Evolutionary conservation across 2,797 vertebrate species (phyloP), one percentile per base, ranked within the genome.

Genomic region (Onychomys arenicola): DNA sequence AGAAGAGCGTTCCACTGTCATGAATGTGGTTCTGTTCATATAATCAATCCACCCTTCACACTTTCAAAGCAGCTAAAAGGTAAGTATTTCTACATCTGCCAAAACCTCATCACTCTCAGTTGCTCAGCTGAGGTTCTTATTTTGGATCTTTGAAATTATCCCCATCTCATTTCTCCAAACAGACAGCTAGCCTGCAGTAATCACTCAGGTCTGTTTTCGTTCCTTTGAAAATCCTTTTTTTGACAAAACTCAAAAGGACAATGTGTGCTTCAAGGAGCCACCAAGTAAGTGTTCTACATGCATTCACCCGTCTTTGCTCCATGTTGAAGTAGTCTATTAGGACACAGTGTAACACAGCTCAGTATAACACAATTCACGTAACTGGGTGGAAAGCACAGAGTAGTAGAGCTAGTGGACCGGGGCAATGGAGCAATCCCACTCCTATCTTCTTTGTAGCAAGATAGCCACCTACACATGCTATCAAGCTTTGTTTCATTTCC

Each of bases 41-140:
- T 21, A 90, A 61, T 34, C 9, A 37, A 40, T 81, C 27, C 43
- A 40, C 14, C 67, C 55, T 91, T 94, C 4, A 27, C 21, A 43
- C 43, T 23, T 89, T 40, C 65, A 86, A 89, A 27, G n/a, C 80
- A 91, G 73, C 67, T 91, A 90, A 93, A 95, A 94, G 57, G 21
- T 63, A 73, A 46, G 78, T 46, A 29, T 91, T 93, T 93, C 83
- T 3, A 8, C 55, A 84, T 87, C 65, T 76, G 49, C 76, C 25
- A 71, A 87, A 61, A 84, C n/a, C 61, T 52, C 75, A 89, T 78
- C 81, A 34, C 75, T 92, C 55, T 93, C 14, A 46, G 46, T 5
- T 82, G 76, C 46, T 83, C 29, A 34, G 49, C 3, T 25, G 9
- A 21, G 34, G 43, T 75, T 95, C 95, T 95, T 76, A 63, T 78